Conservation (phyloP, 2,113 vertebrate species). For the Platichthys stellatus region DNA sequence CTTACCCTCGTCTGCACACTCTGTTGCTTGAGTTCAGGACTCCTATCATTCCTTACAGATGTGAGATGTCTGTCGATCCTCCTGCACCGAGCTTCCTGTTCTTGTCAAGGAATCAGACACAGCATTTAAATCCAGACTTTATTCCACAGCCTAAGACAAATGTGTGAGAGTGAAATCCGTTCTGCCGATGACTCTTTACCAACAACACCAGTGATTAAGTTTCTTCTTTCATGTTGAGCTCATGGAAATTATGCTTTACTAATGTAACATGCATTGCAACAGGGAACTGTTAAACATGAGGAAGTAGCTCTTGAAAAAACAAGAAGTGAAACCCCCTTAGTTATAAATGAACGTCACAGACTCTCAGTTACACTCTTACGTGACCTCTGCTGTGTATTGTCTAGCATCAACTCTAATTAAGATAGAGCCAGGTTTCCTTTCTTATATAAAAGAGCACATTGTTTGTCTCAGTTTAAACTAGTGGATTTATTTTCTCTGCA, state of each 20-base stretch:
- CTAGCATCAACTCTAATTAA: too few relatives aligned
- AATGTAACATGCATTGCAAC: not conserved
- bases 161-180: not conserved
- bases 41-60: not conserved
- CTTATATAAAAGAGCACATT: not conserved
- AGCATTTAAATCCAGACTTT: not conserved
- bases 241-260: slow-evolving; percentile 5
- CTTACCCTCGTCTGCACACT: slow-evolving; percentile 16
- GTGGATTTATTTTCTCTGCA: too few relatives aligned
- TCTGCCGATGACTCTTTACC: not conserved
- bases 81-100: slow-evolving; percentile 18
- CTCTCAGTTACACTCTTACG: not conserved
- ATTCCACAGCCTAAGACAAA: not conserved
- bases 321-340: slow-evolving; percentile 59
- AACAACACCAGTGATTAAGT: not conserved
- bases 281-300: slow-evolving; percentile 24
- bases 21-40: not conserved
- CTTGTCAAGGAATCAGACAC: slow-evolving; percentile 21
- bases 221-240: not conserved
- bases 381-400: too few relatives aligned
- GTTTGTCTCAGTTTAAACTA: too few relatives aligned
- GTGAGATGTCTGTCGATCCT: not conserved
- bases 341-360: slow-evolving; percentile 26
- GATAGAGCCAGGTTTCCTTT: not conserved
- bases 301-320: slow-evolving; percentile 58